A percentile compares a stretch with the other conserved stretches of the same genome.
Conservation (phyloP, 2,888 invertebrate genomes). For the Tanaodytes sp. region DNA sequence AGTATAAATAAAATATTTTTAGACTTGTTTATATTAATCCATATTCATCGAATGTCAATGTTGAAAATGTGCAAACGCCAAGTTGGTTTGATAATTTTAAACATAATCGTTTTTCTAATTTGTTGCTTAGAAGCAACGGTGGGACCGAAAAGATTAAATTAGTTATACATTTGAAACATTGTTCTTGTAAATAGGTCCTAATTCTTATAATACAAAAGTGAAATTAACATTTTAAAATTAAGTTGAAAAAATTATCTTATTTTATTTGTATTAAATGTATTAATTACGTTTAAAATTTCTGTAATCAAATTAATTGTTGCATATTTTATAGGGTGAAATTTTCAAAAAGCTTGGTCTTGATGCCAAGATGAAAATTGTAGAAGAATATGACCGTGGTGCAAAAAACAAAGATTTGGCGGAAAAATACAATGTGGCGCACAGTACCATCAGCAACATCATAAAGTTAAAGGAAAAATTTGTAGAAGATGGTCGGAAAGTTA, state of each 20-base stretch:
- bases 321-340: not conserved
- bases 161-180: not conserved
- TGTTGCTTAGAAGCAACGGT: not conserved
- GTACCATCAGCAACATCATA: slow-evolving; percentile 2
- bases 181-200: not conserved
- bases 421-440: slow-evolving; percentile 8
- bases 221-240: too few species aligned
- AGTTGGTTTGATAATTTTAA: not conserved
- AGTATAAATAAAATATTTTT: not conserved
- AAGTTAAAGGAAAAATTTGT: slow-evolving; percentile 5
- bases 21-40: not conserved
- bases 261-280: not conserved
- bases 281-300: not conserved
- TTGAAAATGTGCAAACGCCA: not conserved
- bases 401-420: slow-evolving; percentile 7
- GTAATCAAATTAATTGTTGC: not conserved
- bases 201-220: not conserved
- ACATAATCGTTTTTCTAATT: not conserved
- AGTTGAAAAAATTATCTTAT: not conserved
- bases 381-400: slow-evolving; percentile 4
- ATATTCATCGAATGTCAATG: not conserved
- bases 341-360: slow-evolving; percentile 3
- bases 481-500: slow-evolving; percentile 10
- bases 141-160: not conserved
- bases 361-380: not conserved